Evolutionary conservation across 2,888 invertebrate species (phyloP).

Genomic region (Celastrina argiolus): DNA sequence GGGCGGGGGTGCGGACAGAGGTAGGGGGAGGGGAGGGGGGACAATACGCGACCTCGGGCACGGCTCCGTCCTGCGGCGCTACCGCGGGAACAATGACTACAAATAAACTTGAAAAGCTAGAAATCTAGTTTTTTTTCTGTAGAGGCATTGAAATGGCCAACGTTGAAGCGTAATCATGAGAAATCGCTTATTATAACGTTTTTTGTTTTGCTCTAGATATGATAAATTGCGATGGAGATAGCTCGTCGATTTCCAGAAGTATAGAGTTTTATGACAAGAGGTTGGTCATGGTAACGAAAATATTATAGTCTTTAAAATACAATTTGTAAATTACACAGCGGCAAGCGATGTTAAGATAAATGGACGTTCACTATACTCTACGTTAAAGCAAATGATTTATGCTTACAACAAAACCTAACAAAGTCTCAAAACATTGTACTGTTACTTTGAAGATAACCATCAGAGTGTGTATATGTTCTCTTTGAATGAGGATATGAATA

Average conservation of each 20-base stretch:
- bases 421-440: too few relatives aligned
- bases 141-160: constrained; percentile 8
- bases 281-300: too few relatives aligned
- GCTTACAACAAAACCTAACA: too few relatives aligned
- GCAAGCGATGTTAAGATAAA: too few relatives aligned
- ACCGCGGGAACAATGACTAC: background rate
- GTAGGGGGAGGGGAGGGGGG: background rate
- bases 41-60: constrained; percentile 9
- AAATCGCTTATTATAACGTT: constrained; percentile 8
- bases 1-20: background rate
- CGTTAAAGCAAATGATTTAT: too few relatives aligned
- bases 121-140: constrained; percentile 13
- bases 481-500: too few relatives aligned
- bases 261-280: too few relatives aligned
- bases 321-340: too few relatives aligned
- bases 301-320: too few relatives aligned
- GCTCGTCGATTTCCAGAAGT: background rate
- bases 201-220: constrained; percentile 2
- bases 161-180: background rate
- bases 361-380: too few relatives aligned
- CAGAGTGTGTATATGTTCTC: too few relatives aligned
- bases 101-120: constrained; percentile 18
- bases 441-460: too few relatives aligned
- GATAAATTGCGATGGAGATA: background rate
- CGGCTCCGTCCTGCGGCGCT: constrained; percentile 14